Percentiles rank a stretch among this genome's conserved stretches.
These are phyloP conservation scores for Virgularia gustaviana DNA, from an alignment of 92 coral and sea anemone genomes.

Conservation along the genomic window DNA sequence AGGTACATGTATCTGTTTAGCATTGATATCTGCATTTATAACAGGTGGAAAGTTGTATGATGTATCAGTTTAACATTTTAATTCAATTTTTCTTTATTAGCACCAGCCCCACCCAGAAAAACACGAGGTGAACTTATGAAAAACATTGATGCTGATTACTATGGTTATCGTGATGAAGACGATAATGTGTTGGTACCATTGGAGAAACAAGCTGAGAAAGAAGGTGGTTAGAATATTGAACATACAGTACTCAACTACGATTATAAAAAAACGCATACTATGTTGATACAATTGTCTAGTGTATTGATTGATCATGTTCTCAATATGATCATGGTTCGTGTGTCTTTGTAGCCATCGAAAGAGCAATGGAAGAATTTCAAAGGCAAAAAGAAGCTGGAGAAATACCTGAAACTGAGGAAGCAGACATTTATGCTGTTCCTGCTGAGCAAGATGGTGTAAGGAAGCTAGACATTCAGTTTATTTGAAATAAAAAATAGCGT, in stretches of 20 bases:
- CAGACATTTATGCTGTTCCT: slow-evolving; percentile 78
- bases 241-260: background rate
- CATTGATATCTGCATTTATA: too few species aligned
- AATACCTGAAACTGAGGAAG: slow-evolving; percentile 61
- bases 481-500: too few species aligned
- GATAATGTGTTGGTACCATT: slow-evolving; percentile 93
- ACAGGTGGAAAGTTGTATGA: background rate
- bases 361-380: slow-evolving; percentile 91
- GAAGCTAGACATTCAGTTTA: background rate
- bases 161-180: slow-evolving; percentile 99
- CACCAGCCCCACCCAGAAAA: slow-evolving; percentile 97
- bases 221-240: slow-evolving; percentile 54
- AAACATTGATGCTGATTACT: slow-evolving; percentile 95
- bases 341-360: slow-evolving; percentile 60
- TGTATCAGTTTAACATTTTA: too few species aligned
- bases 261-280: background rate
- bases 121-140: slow-evolving; percentile 89
- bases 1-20: too few species aligned
- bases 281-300: background rate
- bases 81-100: slow-evolving; percentile 20
- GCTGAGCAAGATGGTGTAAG: slow-evolving; percentile 64
- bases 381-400: slow-evolving; percentile 75
- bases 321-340: background rate
- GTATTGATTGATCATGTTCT: background rate
- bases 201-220: slow-evolving; percentile 81